These are phyloP conservation scores for Athene noctua DNA, from an alignment of 2,113 vertebrate species.

Conservation along the genomic window DNA sequence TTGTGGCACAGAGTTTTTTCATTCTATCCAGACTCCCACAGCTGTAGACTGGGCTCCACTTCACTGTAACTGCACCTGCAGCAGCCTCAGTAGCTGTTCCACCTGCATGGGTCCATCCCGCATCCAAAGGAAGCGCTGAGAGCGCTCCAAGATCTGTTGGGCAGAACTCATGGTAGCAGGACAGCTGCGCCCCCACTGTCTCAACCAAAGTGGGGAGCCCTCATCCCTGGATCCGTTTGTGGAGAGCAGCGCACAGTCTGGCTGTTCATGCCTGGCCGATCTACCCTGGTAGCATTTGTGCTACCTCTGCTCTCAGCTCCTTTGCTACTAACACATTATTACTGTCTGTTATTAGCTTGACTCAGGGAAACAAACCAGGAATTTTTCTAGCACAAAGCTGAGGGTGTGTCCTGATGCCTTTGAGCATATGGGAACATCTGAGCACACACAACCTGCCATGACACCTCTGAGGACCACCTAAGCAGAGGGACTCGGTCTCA, in stretches of 20 bases:
- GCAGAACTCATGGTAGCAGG: fast-evolving
- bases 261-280: fast-evolving
- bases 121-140: fast-evolving
- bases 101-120: fast-evolving
- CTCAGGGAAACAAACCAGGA: background rate
- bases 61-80: fast-evolving
- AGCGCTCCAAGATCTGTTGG: fast-evolving
- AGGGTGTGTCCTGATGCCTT: background rate
- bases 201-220: background rate
- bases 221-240: fast-evolving
- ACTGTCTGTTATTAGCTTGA: no score
- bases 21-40: background rate
- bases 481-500: fast-evolving
- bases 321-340: fast-evolving
- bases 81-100: background rate
- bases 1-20: background rate
- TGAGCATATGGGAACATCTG: background rate
- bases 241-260: fast-evolving
- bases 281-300: background rate
- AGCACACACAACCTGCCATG: fast-evolving
- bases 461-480: background rate
- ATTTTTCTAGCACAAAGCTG: background rate
- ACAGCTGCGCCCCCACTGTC: background rate
- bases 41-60: background rate
- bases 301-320: background rate